Evolutionary conservation across 2,888 invertebrate genomes (phyloP).

Genomic region (Trissonchulus sp.): DNA sequence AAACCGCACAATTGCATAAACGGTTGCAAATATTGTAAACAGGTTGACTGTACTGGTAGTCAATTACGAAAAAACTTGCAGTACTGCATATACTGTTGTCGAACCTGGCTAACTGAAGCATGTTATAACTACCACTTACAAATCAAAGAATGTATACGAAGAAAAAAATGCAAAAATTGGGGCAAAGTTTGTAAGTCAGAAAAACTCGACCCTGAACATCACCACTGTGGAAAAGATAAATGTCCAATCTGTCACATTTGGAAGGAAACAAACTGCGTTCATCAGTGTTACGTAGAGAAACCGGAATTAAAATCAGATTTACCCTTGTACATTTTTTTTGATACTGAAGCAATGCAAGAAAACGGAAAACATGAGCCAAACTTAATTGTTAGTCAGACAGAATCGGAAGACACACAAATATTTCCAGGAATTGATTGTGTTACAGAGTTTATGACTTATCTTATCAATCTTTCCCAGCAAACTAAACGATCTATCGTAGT

Average conservation of each 20-base stretch:
- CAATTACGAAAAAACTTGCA: not conserved
- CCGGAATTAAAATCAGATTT: not conserved
- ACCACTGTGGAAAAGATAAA: not conserved
- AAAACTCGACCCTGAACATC: not conserved
- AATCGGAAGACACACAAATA: not conserved
- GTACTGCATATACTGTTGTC: not conserved
- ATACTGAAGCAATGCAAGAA: not conserved
- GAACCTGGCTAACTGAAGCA: not conserved
- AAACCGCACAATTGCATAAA: not conserved
- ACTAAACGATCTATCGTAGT: not conserved
- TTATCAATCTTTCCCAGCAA: not conserved
- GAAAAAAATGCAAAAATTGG: not conserved
- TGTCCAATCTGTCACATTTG: not conserved
- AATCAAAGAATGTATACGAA: not conserved
- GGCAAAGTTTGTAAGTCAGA: not conserved
- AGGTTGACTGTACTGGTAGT: not conserved
- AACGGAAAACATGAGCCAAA: slow-evolving; percentile 15
- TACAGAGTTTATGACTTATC: slow-evolving; percentile 16
- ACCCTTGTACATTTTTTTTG: not conserved
- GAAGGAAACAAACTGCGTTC: not conserved
- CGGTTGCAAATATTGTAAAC: not conserved
- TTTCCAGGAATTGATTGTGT: not conserved
- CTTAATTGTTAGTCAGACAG: not conserved
- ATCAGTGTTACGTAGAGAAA: not conserved
- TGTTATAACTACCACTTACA: not conserved